Conservation (phyloP, 1,140 invertebrate species). For the Holotrichia oblita region DNA sequence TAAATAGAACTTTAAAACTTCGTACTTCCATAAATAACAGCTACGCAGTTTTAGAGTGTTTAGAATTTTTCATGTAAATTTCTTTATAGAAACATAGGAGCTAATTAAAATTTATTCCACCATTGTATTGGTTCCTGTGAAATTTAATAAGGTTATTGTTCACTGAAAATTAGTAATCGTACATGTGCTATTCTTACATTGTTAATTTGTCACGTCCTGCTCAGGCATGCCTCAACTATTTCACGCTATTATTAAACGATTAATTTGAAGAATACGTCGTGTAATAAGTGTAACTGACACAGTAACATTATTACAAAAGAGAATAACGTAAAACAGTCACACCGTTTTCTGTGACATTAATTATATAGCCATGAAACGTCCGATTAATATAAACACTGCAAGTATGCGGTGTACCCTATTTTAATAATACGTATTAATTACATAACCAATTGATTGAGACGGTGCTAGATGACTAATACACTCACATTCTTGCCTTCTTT, state of each 20-base stretch:
- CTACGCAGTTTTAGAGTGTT: no score
- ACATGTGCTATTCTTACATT: no score
- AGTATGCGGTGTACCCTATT: neutral
- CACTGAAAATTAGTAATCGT: no score
- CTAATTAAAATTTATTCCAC: no score
- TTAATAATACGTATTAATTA: constrained; percentile 3
- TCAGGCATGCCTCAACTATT: neutral
- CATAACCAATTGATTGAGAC: constrained; percentile 5
- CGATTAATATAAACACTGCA: neutral
- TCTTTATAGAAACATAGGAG: no score
- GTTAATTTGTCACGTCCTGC: no score
- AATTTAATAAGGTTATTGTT: no score
- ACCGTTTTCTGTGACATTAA: constrained; percentile 16
- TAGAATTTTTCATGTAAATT: no score
- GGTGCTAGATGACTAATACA: neutral
- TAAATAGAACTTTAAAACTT: no score
- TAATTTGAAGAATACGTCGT: neutral
- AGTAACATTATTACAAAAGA: neutral
- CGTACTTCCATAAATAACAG: no score
- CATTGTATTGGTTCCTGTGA: no score
- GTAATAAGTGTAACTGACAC: constrained; percentile 8
- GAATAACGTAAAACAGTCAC: neutral
- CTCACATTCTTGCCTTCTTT: neutral
- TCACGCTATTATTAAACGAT: neutral
- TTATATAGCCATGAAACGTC: neutral